Base-by-base conservation (phyloP, 1,140 invertebrate species). In the Amyelois transitella region DNA sequence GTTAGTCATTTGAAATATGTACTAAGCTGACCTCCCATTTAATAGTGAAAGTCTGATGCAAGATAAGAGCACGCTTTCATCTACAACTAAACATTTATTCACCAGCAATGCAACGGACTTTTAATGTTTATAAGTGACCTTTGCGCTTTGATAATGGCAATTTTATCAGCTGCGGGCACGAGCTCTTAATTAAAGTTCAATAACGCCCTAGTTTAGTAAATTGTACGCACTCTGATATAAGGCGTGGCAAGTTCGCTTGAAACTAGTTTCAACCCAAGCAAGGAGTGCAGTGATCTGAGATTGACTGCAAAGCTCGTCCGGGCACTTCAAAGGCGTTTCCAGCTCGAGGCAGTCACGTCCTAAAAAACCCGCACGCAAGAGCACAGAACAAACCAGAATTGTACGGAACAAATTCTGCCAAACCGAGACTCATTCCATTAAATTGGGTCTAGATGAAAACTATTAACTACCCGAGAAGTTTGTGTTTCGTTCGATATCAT, bases 261-360 rank as follows among this genome's bases (percentile, higher is more conserved):
- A 55, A 55, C 43, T 51, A 52, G 53, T 61, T 60, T 20, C 45
- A 53, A 21, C 38, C 53, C 5, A 38, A 8, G 12, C 32, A 14
- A 14, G 57, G 60, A 43, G 53, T 22, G 55, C 47, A 4, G 44
- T 57, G 56, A 62, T 44, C 58, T 57, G 56, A 60, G 64, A 70
- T 64, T 66, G 57, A 28, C 38, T 50, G 44, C 60, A 51, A n/a
- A n/a, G n/a, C 53, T 47, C 44, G 62, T 48, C 53, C 64, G 49
- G 43, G 21, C 61, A 67, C 61, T 55, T 53, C 47, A 47, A 32
- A 38, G 32, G 32, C 32, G 17, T 14, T 38, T 14, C 54, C 43
- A 52, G 50, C 56, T 48, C 32, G 55, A 18, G 56, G 52, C 63
- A 47, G 57, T 57, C 51, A 56, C 59, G 60, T 64, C 51, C 17